phyloP scores from a whole-genome alignment of 2,797 vertebrate genomes.

The Silurus aristotelis region DNA sequence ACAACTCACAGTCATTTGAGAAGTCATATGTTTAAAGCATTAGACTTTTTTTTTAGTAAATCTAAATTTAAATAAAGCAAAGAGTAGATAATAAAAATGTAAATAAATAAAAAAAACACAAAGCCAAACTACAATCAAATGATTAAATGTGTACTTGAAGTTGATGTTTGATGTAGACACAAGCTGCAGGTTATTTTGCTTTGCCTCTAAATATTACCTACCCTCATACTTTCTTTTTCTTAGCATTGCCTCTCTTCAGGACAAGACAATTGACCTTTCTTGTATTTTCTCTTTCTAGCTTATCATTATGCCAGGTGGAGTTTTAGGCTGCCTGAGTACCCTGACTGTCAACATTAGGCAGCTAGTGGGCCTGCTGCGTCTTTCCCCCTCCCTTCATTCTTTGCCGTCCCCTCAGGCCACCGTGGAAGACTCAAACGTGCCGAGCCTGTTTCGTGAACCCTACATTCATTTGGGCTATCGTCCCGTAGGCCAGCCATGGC shows the following conservation, averaged over 20 bases:
- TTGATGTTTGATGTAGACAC: background rate
- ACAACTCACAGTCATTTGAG: background rate
- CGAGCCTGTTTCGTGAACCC: constrained; percentile 85
- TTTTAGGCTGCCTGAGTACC: constrained; percentile 78
- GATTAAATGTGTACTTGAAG: background rate
- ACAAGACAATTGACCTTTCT: background rate
- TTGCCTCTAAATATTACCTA: constrained; percentile 35
- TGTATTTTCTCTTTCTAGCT: constrained; percentile 5
- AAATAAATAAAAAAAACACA: background rate
- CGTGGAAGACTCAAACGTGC: constrained; percentile 79
- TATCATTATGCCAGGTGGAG: constrained; percentile 61
- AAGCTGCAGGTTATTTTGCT: constrained; percentile 23
- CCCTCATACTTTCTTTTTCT: constrained; percentile 19
- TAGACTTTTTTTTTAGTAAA: background rate
- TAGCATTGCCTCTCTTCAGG: background rate
- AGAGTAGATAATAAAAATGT: background rate
- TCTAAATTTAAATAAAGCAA: background rate
- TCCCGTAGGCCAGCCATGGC: constrained; percentile 82
- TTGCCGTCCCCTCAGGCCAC: constrained; percentile 80
- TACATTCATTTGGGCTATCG: constrained; percentile 88
- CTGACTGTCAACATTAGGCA: constrained; percentile 81
- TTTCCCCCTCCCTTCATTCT: constrained; percentile 74
- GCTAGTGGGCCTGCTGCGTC: constrained; percentile 73
- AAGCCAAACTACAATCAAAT: background rate
- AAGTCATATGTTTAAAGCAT: background rate